Evolutionary conservation across 1,140 invertebrate genomes (phyloP), one percentile per base, ranked within the genome.

Genomic region (Bombus vancouverensis): DNA sequence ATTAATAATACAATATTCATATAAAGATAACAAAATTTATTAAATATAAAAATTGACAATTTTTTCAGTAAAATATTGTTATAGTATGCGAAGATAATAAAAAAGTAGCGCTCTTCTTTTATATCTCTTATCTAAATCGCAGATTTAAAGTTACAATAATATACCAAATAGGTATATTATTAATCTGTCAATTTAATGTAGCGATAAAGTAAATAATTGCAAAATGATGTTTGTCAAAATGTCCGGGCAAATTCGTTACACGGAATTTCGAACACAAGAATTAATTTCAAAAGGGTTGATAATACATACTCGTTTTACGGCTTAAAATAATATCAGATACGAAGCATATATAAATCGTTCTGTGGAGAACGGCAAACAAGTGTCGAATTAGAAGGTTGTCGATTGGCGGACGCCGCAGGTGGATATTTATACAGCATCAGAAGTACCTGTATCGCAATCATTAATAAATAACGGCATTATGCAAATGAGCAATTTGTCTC

Each of bases 391-490:
- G 90, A 89, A 88, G 90, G 75, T 72, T 87, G 90, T 78, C 87
- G 84, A 90, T 85, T 84, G 87, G 74, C 37, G 76, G 68, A 77
- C 76, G 82, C 87, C 83, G 89, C 87, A 87, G 90, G 89, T 85
- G 89, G 82, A 81, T 89, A 91, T 88, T 89, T 88, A 90, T 83
- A 84, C 83, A 75, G 75, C 84, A 72, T 86, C 83, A 70, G 66
- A 80, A 85, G 86, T 89, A 81, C 72, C 87, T 71, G 88, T 88
- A 88, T 85, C 85, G 77, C 82, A 37, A 85, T 91, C 90, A 87
- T 93, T 93, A 93, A 93, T 93, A 93, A 94, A 92, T 93, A 94
- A 94, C 91, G 82, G 89, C 91, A 93, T 94, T 93, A 94, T 93
- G 92, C 91, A 93, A 93, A 93, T 93, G 90, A 89, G 87, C 92